phyloP scores from a whole-genome alignment of 2,888 invertebrate species.

The Eupsilia transversa region DNA sequence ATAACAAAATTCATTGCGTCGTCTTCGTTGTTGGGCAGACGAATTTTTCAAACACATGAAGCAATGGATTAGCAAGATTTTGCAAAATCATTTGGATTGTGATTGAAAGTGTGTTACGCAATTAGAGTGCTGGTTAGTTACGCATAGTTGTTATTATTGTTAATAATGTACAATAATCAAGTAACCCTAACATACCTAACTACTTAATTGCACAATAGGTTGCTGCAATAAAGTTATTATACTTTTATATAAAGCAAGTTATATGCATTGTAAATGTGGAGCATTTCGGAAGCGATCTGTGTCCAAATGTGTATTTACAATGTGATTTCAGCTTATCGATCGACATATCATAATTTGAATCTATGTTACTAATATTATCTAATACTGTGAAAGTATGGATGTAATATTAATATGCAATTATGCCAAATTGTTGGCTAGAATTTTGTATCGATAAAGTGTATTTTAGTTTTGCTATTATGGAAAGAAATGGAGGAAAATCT shows the following conservation, averaged over 20 bases:
- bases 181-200: not conserved
- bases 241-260: constrained; percentile 5
- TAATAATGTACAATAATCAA: constrained; percentile 10
- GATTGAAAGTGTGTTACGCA: not conserved
- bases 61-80: not conserved
- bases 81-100: not conserved
- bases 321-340: constrained; percentile 34
- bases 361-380: constrained; percentile 13
- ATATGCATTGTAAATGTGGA: constrained; percentile 22
- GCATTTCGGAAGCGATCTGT: constrained; percentile 42
- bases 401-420: constrained; percentile 1
- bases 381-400: not conserved
- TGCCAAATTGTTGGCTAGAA: not conserved
- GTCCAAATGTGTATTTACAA: constrained; percentile 16
- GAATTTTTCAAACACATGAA: not conserved
- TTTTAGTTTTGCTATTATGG: not conserved
- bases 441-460: not conserved
- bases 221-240: not conserved
- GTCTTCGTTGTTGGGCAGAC: not conserved
- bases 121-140: not conserved
- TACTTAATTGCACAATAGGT: constrained; percentile 18
- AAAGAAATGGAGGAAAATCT: constrained; percentile 5
- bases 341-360: constrained; percentile 22
- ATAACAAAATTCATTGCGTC: not conserved
- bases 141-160: not conserved